phyloP scores from a whole-genome alignment of 2,888 invertebrate genomes.

The Lycophotia porphyrea region DNA sequence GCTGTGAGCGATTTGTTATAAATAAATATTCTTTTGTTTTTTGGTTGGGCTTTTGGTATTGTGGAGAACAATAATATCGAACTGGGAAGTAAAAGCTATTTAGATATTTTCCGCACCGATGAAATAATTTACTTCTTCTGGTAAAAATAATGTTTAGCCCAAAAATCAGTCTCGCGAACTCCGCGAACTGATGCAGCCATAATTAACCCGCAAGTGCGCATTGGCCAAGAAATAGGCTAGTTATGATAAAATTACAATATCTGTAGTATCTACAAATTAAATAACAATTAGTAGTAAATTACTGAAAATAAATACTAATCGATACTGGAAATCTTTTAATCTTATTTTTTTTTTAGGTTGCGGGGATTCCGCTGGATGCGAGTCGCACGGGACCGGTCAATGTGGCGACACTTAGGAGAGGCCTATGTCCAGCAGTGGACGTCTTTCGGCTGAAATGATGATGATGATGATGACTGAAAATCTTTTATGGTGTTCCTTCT shows the following conservation, averaged over 20 bases:
- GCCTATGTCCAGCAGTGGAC: too few species aligned
- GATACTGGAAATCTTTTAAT: neutral
- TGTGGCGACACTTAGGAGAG: too few species aligned
- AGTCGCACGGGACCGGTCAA: too few species aligned
- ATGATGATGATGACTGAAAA: too few species aligned
- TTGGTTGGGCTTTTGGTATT: conserved; percentile 9
- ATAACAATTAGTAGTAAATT: neutral
- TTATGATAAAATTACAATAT: too few species aligned
- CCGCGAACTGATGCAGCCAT: neutral
- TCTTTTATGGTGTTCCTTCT: neutral
- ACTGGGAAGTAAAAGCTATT: neutral
- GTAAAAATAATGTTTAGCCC: neutral
- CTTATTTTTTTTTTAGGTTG: too few species aligned
- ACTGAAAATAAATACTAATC: neutral
- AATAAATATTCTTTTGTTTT: conserved; percentile 46
- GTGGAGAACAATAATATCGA: neutral
- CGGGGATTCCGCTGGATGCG: too few species aligned
- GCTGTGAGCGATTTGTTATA: conserved; percentile 34
- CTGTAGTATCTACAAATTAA: too few species aligned
- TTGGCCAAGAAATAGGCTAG: too few species aligned
- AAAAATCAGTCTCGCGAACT: neutral
- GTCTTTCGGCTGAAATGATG: too few species aligned
- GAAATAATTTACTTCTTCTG: neutral
- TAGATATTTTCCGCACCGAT: neutral
- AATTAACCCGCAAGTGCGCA: too few species aligned